Base-by-base conservation (phyloP, 2,888 invertebrate species). In the Hirtodrosophila alboralis region DNA sequence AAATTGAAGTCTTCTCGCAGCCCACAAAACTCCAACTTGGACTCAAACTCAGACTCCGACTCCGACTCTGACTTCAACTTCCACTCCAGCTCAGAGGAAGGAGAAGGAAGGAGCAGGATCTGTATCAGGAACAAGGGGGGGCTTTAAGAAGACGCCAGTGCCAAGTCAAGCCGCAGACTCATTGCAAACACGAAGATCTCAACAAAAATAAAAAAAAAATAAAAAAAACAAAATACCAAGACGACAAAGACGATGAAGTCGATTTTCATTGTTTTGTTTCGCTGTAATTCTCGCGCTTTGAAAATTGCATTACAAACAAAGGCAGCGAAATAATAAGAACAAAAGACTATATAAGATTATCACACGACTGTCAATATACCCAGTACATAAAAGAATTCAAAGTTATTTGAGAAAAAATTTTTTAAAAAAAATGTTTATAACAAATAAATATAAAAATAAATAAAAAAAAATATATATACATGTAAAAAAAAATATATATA, bases 291-390 rank as follows among this genome's bases (percentile, higher is more conserved):
- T 73, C 79, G 79, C 86, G 79, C 86, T 86, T 84, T 81, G 87
- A 86, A 81, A 84, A 81, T 86, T 81, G 78, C 83, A 81, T 86
- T 86, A 81, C 86, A 81, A 81, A 84, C 85, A 81, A 81, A 77
- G 63, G 56, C 67, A 69, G 58, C 64, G 36, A 54, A 74, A 64
- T 52, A 60, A 75, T 44, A 54, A 54, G 38, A 23, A 10, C 14
- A 16, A 34, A 8, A n/a, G 18, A 8, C 26, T 1, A 26, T 21
- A 33, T 26, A 8, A 4, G 16, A 0, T 8, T 21, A 44, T 33
- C 28, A 44, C 7, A 12, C 45, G 56, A 63, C 49, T 34, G 9
- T 28, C 6, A 3, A 41, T 23, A 64, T 67, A 67, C 57, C 66
- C 49, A 8, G 27, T 21, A 45, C 2, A 23, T 6, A 6, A 23